phyloP scores from a whole-genome alignment of 2,113 vertebrate species.

The Nyctibius bracteatus region DNA sequence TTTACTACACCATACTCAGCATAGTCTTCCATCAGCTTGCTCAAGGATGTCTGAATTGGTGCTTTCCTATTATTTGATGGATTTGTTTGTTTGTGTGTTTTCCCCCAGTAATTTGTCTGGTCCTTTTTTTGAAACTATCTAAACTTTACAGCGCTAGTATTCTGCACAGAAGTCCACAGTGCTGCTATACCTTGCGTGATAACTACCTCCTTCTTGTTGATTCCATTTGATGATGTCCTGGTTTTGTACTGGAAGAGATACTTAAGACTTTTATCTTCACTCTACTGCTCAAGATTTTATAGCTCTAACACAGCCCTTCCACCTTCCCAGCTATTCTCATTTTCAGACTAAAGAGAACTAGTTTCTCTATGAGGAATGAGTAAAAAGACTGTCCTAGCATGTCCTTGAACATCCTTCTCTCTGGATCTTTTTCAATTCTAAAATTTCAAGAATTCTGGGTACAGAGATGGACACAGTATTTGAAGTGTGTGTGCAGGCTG shows the following conservation, averaged over 20 bases:
- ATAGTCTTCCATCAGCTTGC: neutral
- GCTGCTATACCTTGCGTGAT: neutral
- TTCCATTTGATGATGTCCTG: neutral
- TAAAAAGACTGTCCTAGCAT: neutral
- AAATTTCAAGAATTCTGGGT: neutral
- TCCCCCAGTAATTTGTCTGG: neutral
- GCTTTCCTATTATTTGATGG: neutral
- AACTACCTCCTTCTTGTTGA: neutral
- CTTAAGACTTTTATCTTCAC: neutral
- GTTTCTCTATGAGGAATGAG: neutral
- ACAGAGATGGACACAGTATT: neutral
- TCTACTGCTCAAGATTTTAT: neutral
- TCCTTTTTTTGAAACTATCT: neutral
- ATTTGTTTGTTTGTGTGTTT: neutral
- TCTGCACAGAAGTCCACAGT: neutral
- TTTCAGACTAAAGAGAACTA: neutral
- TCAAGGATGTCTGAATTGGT: neutral
- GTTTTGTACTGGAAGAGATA: neutral
- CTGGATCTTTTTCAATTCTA: neutral
- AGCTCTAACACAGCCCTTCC: neutral
- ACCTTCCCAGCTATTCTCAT: neutral
- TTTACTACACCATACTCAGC: neutral
- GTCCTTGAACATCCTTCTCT: neutral
- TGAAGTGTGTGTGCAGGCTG: neutral
- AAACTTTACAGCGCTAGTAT: neutral